phyloP scores from a whole-genome alignment of 2,797 vertebrate species.

The Pangasius macronema region DNA sequence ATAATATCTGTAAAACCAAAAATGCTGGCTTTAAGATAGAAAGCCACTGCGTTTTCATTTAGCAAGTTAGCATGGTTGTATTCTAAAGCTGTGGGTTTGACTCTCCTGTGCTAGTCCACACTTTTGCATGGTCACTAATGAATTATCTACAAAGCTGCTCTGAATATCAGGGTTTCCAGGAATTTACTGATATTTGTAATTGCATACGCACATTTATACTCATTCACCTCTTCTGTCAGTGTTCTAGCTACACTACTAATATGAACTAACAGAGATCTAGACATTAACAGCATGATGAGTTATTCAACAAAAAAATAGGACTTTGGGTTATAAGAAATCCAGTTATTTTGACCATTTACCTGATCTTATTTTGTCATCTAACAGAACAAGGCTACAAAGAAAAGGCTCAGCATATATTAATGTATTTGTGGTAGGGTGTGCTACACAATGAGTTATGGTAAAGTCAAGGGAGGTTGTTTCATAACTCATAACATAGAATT shows the following conservation, averaged over 20 bases:
- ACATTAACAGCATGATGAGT: not conserved
- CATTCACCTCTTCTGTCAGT: not conserved
- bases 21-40: not conserved
- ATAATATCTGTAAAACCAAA: constrained; percentile 35
- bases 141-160: not conserved
- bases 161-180: not conserved
- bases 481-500: not conserved
- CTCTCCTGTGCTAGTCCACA: not conserved
- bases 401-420: not conserved
- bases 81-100: not conserved
- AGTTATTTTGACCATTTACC: not conserved
- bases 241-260: not conserved
- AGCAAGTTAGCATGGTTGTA: not conserved
- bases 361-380: not conserved
- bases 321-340: not conserved
- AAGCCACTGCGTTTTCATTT: not conserved
- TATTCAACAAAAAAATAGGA: not conserved
- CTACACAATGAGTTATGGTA: not conserved
- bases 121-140: not conserved
- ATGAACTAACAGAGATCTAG: not conserved
- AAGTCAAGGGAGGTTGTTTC: not conserved
- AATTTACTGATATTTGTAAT: not conserved
- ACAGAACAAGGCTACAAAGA: not conserved
- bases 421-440: not conserved
- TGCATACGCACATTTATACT: not conserved